Percentiles rank a stretch among this genome's conserved stretches.
Evolutionary conservation across 1,140 invertebrate species (phyloP).

Genomic region (Drosophila pallidifrons): DNA sequence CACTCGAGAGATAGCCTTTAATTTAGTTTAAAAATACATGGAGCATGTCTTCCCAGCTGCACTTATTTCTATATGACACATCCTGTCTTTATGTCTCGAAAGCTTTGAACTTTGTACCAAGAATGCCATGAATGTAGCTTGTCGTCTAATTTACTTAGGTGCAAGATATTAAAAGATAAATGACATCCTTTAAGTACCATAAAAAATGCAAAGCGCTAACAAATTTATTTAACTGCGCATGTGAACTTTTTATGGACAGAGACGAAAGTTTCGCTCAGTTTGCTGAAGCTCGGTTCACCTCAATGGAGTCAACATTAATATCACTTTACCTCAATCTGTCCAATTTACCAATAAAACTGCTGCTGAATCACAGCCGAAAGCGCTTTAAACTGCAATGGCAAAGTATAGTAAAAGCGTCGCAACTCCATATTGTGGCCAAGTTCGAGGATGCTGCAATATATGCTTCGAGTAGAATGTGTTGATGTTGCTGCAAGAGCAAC

Average conservation of each 20-base stretch:
- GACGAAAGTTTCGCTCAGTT: conserved; percentile 12
- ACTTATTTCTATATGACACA: no score
- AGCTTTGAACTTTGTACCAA: not conserved
- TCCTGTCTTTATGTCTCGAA: no score
- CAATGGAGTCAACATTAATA: conserved; percentile 63
- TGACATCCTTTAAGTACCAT: not conserved
- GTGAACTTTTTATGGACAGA: conserved; percentile 7
- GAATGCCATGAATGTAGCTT: no score
- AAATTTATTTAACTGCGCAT: conserved; percentile 30
- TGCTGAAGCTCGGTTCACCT: not conserved
- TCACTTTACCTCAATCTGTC: conserved; percentile 79
- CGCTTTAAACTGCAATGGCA: conserved; percentile 67
- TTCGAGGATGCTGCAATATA: no score
- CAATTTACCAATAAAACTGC: conserved; percentile 80
- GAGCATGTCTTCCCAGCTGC: no score
- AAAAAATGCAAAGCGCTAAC: conserved; percentile 20
- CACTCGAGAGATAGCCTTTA: no score
- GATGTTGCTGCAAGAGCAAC: conserved; percentile 39
- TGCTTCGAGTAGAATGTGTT: not conserved
- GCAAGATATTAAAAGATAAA: not conserved
- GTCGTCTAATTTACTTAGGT: not conserved
- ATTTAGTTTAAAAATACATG: no score
- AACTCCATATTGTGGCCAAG: conserved; percentile 28
- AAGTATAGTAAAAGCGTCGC: conserved; percentile 39
- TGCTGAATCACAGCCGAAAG: conserved; percentile 59